Percentiles rank a stretch among this genome's conserved stretches.
Evolutionary conservation across 64 coral and sea anemone genomes (phyloP).

Genomic region (Montipora sp.): DNA sequence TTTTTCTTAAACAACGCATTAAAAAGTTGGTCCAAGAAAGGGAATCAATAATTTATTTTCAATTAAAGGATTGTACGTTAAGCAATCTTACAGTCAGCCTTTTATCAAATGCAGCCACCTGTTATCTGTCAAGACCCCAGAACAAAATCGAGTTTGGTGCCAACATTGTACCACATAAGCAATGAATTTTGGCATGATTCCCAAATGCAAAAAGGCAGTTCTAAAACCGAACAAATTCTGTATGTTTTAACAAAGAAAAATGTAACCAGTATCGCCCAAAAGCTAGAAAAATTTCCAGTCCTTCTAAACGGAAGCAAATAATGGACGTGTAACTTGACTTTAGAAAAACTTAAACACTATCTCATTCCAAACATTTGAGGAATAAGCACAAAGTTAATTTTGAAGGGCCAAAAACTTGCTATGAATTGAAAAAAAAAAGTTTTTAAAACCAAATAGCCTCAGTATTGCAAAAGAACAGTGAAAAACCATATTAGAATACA

Average conservation of each 20-base stretch:
- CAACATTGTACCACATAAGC: background rate
- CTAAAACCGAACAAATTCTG: too few species aligned
- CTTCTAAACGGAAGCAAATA: background rate
- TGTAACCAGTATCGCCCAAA: too few species aligned
- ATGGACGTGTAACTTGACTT: background rate
- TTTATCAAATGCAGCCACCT: too few species aligned
- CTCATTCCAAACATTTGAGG: background rate
- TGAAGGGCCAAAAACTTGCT: background rate
- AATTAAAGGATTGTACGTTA: too few species aligned
- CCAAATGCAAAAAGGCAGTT: background rate
- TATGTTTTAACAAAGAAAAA: too few species aligned
- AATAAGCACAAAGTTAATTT: too few species aligned
- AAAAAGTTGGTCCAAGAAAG: too few species aligned
- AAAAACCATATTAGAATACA: background rate
- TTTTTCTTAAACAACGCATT: too few species aligned
- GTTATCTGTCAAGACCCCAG: too few species aligned
- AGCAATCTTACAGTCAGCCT: too few species aligned
- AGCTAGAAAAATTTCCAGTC: background rate
- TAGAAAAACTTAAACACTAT: background rate
- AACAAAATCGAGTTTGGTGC: background rate
- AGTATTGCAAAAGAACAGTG: background rate
- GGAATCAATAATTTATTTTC: too few species aligned
- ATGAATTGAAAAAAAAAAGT: background rate
- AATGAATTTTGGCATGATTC: background rate
- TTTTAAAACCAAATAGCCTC: background rate